These are phyloP conservation scores for Drosophila nigritarsus DNA, from an alignment of 2,888 invertebrate genomes.

Conservation along the genomic window DNA sequence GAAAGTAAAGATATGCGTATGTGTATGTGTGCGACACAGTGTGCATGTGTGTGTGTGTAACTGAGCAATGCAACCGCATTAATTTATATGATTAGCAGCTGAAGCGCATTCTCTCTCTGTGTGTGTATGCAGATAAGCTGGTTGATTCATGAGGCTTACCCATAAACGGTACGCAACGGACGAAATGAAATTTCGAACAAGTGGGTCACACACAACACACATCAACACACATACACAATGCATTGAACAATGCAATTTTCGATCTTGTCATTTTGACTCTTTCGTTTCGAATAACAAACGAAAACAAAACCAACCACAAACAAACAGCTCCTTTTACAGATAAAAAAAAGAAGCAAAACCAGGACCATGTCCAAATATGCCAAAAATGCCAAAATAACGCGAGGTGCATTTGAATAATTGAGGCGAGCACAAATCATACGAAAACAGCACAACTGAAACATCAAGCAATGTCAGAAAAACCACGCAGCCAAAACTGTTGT, in stretches of 20 bases:
- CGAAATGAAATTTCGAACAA: slow-evolving; percentile 64
- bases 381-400: slow-evolving; percentile 59
- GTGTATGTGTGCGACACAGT: background rate
- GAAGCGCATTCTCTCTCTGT: slow-evolving; percentile 14
- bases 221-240: slow-evolving; percentile 7
- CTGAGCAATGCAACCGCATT: slow-evolving; percentile 64
- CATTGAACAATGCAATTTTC: slow-evolving; percentile 67
- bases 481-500: background rate
- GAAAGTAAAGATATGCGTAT: slow-evolving; percentile 66
- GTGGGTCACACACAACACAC: slow-evolving; percentile 61
- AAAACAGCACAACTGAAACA: slow-evolving; percentile 8
- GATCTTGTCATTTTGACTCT: slow-evolving; percentile 57
- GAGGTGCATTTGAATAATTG: slow-evolving; percentile 54
- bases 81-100: slow-evolving; percentile 76
- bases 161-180: slow-evolving; percentile 58
- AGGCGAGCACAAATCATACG: slow-evolving; percentile 25
- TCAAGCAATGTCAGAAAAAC: slow-evolving; percentile 2
- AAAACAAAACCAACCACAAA: slow-evolving; percentile 3
- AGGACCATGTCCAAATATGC: slow-evolving; percentile 65
- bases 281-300: slow-evolving; percentile 56
- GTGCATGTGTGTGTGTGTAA: slow-evolving; percentile 6
- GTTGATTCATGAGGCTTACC: slow-evolving; percentile 54
- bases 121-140: slow-evolving; percentile 64
- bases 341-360: slow-evolving; percentile 17
- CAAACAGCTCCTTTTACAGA: slow-evolving; percentile 63